Conservation (phyloP, 2,113 vertebrate genomes). For the Psittacara wagleri region DNA sequence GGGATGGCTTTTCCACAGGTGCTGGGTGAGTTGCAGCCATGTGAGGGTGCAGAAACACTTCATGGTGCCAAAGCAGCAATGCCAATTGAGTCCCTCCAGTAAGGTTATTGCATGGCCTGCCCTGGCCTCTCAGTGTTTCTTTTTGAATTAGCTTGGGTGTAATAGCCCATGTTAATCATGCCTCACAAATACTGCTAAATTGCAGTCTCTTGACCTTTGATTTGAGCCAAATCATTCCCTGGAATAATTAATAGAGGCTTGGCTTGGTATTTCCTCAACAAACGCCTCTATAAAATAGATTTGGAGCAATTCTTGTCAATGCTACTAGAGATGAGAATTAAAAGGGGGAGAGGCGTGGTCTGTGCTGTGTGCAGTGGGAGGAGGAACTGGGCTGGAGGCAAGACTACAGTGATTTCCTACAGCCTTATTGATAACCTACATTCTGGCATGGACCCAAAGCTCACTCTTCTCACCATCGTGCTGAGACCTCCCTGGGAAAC, state of each 20-base stretch:
- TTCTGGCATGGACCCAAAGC: not conserved
- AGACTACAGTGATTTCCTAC: not conserved
- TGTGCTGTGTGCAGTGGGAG: fast-evolving
- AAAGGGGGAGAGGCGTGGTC: not conserved
- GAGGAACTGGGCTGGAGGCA: not conserved
- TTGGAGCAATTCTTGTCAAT: not conserved
- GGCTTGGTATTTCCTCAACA: not conserved
- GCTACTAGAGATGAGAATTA: not conserved
- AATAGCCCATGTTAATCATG: not conserved
- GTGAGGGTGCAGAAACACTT: not conserved
- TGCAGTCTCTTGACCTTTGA: conserved; percentile 32
- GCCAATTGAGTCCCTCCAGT: not conserved
- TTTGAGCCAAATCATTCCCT: not conserved
- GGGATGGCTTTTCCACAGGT: not conserved
- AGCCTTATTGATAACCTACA: not conserved
- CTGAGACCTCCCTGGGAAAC: not conserved
- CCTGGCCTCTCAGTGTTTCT: not conserved
- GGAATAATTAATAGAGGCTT: conserved; percentile 5
- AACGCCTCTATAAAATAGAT: not conserved
- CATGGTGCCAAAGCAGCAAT: not conserved
- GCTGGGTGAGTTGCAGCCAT: not conserved
- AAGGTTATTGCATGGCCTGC: not conserved
- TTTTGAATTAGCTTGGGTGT: not conserved
- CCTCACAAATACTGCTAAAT: conserved; percentile 15
- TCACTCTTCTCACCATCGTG: not conserved